Conservation (phyloP, 2,797 vertebrate species). For the Ctenopoma multispine region DNA sequence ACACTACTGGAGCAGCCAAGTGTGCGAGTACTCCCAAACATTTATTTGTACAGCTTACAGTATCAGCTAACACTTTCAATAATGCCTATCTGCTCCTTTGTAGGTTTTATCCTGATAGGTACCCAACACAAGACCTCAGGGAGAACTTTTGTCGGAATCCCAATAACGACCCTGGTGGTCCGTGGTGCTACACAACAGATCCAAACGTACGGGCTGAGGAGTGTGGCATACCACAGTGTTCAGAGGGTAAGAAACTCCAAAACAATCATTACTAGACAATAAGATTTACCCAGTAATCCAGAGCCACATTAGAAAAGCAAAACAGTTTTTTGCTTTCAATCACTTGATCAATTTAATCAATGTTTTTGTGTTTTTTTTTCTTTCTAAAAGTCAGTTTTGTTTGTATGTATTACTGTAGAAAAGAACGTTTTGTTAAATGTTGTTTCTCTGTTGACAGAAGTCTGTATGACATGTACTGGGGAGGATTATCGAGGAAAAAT, state of each 20-base stretch:
- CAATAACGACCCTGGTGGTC: conserved; percentile 92
- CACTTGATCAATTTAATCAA: neutral
- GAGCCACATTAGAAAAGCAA: conserved; percentile 5
- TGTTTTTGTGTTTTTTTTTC: conserved; percentile 7
- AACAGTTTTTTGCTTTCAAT: conserved; percentile 2
- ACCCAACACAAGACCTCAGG: conserved; percentile 92
- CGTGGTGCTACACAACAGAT: conserved; percentile 97
- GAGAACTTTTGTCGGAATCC: conserved; percentile 98
- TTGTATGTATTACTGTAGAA: neutral
- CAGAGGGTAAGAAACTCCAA: conserved; percentile 86
- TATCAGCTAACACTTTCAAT: conserved; percentile 65
- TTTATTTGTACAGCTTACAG: conserved; percentile 64
- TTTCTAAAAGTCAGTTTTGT: conserved; percentile 11
- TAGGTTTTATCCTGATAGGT: conserved; percentile 85
- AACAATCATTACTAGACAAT: neutral
- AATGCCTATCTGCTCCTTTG: conserved; percentile 71
- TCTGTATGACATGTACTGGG: conserved; percentile 94
- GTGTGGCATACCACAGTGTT: conserved; percentile 93
- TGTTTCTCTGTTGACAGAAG: conserved; percentile 81
- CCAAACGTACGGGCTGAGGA: conserved; percentile 91
- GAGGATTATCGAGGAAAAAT: conserved; percentile 92
- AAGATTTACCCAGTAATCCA: neutral
- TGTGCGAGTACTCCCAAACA: conserved; percentile 57
- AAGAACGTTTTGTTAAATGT: conserved; percentile 3
- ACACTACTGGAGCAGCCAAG: conserved; percentile 47